Base-by-base conservation (phyloP, 2,113 vertebrate genomes). In the Thalassarche chlororhynchos region DNA sequence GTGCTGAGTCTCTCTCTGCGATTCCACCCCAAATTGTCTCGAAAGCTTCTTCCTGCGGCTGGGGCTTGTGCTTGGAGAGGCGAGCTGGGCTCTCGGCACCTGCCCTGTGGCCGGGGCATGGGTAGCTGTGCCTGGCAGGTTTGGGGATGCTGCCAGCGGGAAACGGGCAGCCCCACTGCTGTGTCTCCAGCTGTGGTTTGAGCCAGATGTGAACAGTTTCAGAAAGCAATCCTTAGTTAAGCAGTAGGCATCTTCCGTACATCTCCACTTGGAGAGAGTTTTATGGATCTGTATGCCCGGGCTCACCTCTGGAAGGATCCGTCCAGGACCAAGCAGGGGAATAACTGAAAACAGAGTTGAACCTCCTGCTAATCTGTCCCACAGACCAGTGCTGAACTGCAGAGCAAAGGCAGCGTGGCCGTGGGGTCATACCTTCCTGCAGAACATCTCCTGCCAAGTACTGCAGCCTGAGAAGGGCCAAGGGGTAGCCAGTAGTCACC, bases 51-150 rank as follows among this genome's bases (percentile, higher is more conserved):
- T 77, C 10, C 24, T 49, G 21, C 1, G 2, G 40, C 26, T 36
- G 65, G 38, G 54, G 17, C 2, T 29, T 51, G 77, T 54, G 49
- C 29, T 72, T 4, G 1, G 47, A 58, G 51, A 34, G 23, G 29
- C 0, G 0, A 42, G 42, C 46, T 38, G 19, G 19, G 38, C 38
- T 78, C 40, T 84, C 2, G 3, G 60, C 12, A 2, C 58, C 44
- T 16, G 46, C 38, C 28, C 12, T 1, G 0, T 3, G 6, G 12
- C 40, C 5, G 3, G 26, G 17, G 25, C 3, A 1, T 14, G 26
- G 11, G 14, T 12, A 10, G 2, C 46, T 51, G 36, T 71, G 66
- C 55, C 38, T 8, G 49, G 40, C 40, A 40, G 49, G 20, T 55
- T 40, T 89, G 13, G 21, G 42, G 21, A 5, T 86, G 71, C 44